phyloP scores from a whole-genome alignment of 53 echinoderm and acorn worm genomes.

The Antedon mediterranea region DNA sequence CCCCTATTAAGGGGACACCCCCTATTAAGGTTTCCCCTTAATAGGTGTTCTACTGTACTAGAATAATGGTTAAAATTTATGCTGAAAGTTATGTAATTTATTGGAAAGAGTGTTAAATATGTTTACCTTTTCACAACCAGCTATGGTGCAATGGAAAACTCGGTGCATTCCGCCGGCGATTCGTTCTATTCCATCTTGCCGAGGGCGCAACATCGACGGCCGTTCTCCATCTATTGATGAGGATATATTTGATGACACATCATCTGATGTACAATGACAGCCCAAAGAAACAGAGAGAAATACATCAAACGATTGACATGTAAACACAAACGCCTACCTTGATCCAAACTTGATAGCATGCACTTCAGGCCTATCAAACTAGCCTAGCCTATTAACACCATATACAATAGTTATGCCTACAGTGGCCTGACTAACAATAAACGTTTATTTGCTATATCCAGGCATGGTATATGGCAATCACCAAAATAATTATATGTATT shows the following conservation, averaged over 20 bases:
- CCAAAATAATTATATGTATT: too few relatives aligned
- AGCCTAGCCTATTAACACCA: too few relatives aligned
- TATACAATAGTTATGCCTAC: too few relatives aligned
- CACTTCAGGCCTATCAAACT: neutral
- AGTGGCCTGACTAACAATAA: too few relatives aligned
- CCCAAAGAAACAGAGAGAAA: neutral
- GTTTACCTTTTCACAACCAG: conserved; percentile 93
- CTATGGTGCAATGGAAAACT: conserved; percentile 78
- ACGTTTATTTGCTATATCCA: too few relatives aligned
- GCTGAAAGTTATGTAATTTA: too few relatives aligned
- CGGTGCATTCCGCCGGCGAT: conserved; percentile 54
- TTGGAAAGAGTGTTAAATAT: too few relatives aligned
- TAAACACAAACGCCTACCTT: neutral
- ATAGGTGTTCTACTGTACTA: too few relatives aligned
- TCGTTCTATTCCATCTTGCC: conserved; percentile 74
- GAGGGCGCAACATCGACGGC: conserved; percentile 57
- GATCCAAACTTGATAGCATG: neutral
- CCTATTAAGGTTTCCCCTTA: too few relatives aligned
- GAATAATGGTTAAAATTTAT: too few relatives aligned
- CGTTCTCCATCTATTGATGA: conserved; percentile 58
- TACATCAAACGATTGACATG: neutral
- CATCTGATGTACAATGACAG: neutral
- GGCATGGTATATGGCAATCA: too few relatives aligned
- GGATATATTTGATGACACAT: neutral
- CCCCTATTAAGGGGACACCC: too few relatives aligned